Evolutionary conservation across 1,140 invertebrate species (phyloP), one percentile per base, ranked within the genome.

Genomic region (Branchinecta lynchi): DNA sequence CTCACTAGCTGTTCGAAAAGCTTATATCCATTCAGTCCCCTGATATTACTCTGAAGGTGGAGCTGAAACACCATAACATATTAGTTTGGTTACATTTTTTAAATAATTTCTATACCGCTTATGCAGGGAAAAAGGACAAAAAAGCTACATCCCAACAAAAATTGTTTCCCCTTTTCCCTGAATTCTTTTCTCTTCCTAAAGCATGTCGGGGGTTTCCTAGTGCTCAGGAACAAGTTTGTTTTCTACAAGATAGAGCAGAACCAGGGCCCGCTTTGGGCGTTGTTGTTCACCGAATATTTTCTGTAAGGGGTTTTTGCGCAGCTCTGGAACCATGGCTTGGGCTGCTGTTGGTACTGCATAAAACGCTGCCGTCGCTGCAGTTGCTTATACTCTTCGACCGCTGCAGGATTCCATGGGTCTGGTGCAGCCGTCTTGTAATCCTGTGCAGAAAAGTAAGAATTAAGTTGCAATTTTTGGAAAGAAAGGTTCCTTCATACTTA

Each of bases 311-410:
- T 60, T 60, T 60, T 60, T 20, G 12, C 51, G 17, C 51, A 60
- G 51, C 51, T 60, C 12, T 60, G 17, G 17, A 60, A 60, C 12
- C 51, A 60, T 12, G 51, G 17, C 17, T 60, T 60, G 17, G 51
- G 51, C 51, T 60, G 51, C 51, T 60, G 51, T 60, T 60, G 51
- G 17, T 60, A 60, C 51, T 60, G 51, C 51, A 60, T 12, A 20
- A 60, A 60, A 15, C 51, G 12, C 51, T 60, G 51, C 17, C 17
- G 12, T 60, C 51, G 51, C 17, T 15, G 17, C 12, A 60, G 51
- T 60, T 60, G 51, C 51, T 60, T 12, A 20, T 60, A 20, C 17
- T 60, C 17, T 60, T 60, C 51, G 12, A 60, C 51, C 17, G 17
- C 12, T 12, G 51, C 51, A 60, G 51, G 51, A 60, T 60, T 60